Evolutionary conservation across 2,113 vertebrate species (phyloP), one percentile per base, ranked within the genome.

Genomic region (Muscicapa adusta): DNA sequence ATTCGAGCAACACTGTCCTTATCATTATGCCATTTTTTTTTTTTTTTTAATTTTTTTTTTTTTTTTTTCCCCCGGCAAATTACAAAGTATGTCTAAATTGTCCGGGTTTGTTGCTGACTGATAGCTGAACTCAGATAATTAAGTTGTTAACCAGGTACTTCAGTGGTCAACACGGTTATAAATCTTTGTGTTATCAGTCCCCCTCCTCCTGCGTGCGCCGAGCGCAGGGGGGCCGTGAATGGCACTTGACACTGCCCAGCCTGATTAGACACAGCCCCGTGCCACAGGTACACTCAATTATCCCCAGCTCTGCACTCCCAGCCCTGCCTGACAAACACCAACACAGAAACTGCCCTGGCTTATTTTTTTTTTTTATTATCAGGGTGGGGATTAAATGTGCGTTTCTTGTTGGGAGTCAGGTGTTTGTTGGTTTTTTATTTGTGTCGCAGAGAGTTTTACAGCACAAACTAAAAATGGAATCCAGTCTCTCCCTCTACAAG

Each of bases 141-240:
- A 97, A 98, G 97, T 95, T 98, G 98, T 98, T 98, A 98, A 96
- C 96, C 97, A 62, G 96, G 97, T 98, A 97, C 97, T 96, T 96
- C 96, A 96, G 96, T 97, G 98, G 98, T 96, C 98, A 98, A 88
- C 96, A 80, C 58, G 91, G 96, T 97, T 96, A 95, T 97, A 91
- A 96, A 97, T 98, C 97, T 98, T 95, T 97, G 97, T 98, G 95
- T 98, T 92, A 90, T 20, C 87, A 5, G 91, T 81, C 71, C 89
- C 96, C 95, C 97, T 97, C 97, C 97, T 97, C 94, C 97, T 95
- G 95, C 96, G 97, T 96, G 94, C 96, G 65, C 85, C 97, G 38
- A 38, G 38, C n/a, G 38, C 38, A 76, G 94, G 97, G 97, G 98
- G 97, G 91, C 90, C 92, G 96, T 97, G 98, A 97, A 98, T 97